Conservation (phyloP, 2,797 vertebrate genomes). For the Pseudotriccus pelzelni region DNA sequence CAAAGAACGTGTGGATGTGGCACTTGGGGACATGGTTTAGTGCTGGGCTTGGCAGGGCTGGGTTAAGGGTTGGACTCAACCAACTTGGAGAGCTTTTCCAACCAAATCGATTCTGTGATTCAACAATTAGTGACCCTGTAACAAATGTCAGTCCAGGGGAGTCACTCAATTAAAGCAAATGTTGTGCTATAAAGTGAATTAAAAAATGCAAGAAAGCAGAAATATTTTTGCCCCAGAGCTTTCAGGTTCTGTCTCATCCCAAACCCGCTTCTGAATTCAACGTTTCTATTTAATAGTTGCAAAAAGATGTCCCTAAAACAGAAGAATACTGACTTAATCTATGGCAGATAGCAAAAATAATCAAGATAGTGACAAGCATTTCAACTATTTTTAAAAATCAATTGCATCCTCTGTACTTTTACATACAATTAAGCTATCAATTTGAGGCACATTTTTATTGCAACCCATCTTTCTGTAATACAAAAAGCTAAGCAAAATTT, state of each 20-base stretch:
- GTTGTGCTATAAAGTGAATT: rapidly evolving
- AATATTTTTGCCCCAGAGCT: neutral
- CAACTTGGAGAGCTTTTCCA: neutral
- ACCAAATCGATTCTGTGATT: neutral
- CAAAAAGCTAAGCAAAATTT: neutral
- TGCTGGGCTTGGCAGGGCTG: neutral
- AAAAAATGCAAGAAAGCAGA: neutral
- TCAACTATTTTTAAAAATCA: neutral
- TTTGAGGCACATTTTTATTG: neutral
- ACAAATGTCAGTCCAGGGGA: conserved; percentile 34
- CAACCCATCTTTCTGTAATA: neutral
- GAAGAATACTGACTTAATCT: neutral
- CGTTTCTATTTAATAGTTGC: neutral
- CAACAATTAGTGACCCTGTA: neutral
- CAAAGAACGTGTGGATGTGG: neutral
- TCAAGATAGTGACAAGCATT: neutral
- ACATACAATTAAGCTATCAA: neutral
- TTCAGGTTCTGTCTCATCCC: neutral
- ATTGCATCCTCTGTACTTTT: neutral
- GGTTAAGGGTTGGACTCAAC: neutral
- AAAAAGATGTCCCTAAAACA: neutral
- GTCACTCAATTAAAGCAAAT: neutral
- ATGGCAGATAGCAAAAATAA: neutral
- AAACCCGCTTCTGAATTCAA: neutral
- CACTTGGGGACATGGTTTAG: neutral